Evolutionary conservation across 1,140 invertebrate genomes (phyloP).

Genomic region (Pseudomyrmex dendroicus): DNA sequence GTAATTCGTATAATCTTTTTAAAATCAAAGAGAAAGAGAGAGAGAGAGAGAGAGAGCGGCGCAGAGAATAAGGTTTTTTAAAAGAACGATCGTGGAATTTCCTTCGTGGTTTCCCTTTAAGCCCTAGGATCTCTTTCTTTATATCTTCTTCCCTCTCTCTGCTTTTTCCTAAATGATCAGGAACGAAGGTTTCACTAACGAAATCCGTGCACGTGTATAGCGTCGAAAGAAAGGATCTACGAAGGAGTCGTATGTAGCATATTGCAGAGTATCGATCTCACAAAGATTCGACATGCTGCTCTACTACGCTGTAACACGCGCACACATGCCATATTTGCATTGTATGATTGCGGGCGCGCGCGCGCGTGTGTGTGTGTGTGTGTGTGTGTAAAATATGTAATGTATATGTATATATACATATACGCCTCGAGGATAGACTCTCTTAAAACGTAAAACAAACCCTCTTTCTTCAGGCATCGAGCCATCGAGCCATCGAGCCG

Average conservation of each 20-base stretch:
- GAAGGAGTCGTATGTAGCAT: constrained; percentile 39
- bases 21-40: too few relatives aligned
- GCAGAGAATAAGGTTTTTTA: constrained; percentile 31
- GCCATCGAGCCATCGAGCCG: not conserved
- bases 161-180: not conserved
- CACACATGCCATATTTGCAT: too few relatives aligned
- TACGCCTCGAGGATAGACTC: not conserved
- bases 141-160: not conserved
- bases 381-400: too few relatives aligned
- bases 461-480: not conserved
- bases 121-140: not conserved
- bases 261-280: constrained; percentile 61
- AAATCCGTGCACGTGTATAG: not conserved
- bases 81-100: constrained; percentile 9
- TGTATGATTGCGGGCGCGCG: too few relatives aligned
- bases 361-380: too few relatives aligned
- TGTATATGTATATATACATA: not conserved
- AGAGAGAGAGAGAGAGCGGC: too few relatives aligned
- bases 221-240: not conserved
- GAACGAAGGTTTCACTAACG: constrained; percentile 7
- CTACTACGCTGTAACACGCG: not conserved
- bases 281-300: constrained; percentile 1
- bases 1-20: too few relatives aligned
- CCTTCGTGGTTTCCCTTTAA: constrained; percentile 11
- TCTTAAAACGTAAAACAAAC: constrained; percentile 48